Percentiles rank a stretch among this genome's conserved stretches.
These are phyloP conservation scores for Ctenoplectra terminalis DNA, from an alignment of 1,140 invertebrate species.

Conservation along the genomic window DNA sequence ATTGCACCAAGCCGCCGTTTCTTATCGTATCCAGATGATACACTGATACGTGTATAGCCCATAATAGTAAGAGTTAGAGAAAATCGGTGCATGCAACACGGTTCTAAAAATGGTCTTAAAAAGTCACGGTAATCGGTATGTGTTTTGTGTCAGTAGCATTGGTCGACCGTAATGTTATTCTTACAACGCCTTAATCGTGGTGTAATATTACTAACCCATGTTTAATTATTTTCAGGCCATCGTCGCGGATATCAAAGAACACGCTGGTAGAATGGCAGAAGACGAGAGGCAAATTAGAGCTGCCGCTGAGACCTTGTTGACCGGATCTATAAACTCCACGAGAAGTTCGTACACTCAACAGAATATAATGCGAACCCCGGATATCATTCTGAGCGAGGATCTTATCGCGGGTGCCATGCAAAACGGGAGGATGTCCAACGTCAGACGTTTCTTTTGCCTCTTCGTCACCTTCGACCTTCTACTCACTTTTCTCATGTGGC, in stretches of 20 bases:
- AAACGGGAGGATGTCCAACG: conserved; percentile 90
- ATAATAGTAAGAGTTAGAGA: not conserved
- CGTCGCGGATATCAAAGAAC: conserved; percentile 16
- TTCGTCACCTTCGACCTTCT: conserved; percentile 94
- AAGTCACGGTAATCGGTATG: not conserved
- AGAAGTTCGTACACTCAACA: conserved; percentile 74
- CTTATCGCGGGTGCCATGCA: conserved; percentile 87
- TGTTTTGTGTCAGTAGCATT: not conserved
- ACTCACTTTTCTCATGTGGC: conserved; percentile 93
- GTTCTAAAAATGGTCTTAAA: not conserved
- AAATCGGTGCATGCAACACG: not conserved
- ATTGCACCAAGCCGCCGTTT: too few relatives aligned
- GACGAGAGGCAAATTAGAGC: conserved; percentile 82
- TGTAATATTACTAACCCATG: not conserved
- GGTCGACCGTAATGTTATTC: too few relatives aligned
- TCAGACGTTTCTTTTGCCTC: conserved; percentile 93
- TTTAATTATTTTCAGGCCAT: conserved; percentile 33
- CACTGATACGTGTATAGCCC: not conserved
- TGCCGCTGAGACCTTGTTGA: conserved; percentile 83
- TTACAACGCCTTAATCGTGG: not conserved
- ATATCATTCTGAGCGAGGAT: conserved; percentile 87
- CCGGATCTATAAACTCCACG: conserved; percentile 83
- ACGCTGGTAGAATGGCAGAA: conserved; percentile 68
- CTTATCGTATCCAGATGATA: too few relatives aligned
- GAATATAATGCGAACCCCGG: conserved; percentile 78